phyloP scores from a whole-genome alignment of 2,797 vertebrate genomes.

The Sebastes trivittatus region DNA sequence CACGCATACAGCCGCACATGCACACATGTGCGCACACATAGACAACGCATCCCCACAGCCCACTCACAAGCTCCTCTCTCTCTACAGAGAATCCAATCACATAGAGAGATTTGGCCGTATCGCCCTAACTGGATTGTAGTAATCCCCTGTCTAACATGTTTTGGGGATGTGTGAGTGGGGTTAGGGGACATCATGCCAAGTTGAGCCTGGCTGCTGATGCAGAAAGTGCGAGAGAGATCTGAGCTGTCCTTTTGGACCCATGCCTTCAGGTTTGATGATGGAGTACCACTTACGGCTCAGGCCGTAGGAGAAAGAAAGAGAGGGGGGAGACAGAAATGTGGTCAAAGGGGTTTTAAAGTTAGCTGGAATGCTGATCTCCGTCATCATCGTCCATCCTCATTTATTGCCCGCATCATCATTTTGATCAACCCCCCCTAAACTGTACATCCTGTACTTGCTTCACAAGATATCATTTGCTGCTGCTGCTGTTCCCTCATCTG shows the following conservation, averaged over 20 bases:
- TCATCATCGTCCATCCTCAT: constrained; percentile 7
- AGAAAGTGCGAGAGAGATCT: constrained; percentile 65
- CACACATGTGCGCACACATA: constrained; percentile 7
- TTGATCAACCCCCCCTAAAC: constrained; percentile 13
- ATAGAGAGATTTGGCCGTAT: constrained; percentile 79
- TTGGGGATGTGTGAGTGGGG: constrained; percentile 77
- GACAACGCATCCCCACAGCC: constrained; percentile 41
- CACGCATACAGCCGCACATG: background rate
- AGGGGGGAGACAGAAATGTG: constrained; percentile 11
- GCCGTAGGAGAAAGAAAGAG: background rate
- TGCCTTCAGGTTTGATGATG: constrained; percentile 65
- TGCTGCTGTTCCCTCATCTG: constrained; percentile 25
- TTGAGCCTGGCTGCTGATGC: constrained; percentile 70
- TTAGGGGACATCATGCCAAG: constrained; percentile 75
- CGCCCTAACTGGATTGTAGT: constrained; percentile 81
- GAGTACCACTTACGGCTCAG: constrained; percentile 43
- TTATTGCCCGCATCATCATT: constrained; percentile 24
- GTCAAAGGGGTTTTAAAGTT: constrained; percentile 5
- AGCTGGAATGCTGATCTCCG: constrained; percentile 4
- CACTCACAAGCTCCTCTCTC: constrained; percentile 59
- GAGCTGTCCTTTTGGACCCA: constrained; percentile 66
- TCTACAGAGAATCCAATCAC: constrained; percentile 77
- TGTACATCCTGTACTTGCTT: constrained; percentile 13
- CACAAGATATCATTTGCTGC: constrained; percentile 25
- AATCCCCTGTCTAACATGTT: constrained; percentile 81